These are phyloP conservation scores for Pocillopora grandis DNA, from an alignment of 92 coral and sea anemone species.

Conservation along the genomic window DNA sequence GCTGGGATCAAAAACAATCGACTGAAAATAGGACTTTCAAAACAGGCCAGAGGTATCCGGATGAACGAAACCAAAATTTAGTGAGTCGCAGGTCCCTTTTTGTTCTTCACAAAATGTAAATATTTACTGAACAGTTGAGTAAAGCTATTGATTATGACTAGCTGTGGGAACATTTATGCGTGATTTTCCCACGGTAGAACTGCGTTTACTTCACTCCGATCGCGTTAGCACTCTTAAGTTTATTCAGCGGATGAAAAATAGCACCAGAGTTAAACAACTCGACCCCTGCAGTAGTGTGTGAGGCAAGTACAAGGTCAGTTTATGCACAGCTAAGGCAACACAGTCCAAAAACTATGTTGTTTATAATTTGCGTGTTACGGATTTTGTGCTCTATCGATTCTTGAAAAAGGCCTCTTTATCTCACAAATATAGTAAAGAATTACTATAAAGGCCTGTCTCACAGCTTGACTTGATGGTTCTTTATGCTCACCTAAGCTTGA, in stretches of 20 bases:
- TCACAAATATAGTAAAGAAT: too few relatives aligned
- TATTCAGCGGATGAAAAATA: constrained; percentile 3
- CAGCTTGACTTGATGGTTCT: constrained; percentile 12
- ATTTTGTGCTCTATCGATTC: background rate
- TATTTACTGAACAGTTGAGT: constrained; percentile 29
- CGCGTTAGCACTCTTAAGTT: background rate
- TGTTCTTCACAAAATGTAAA: constrained; percentile 30
- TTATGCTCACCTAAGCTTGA: background rate
- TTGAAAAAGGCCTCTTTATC: background rate
- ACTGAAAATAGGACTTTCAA: constrained; percentile 16
- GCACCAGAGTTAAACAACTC: constrained; percentile 18
- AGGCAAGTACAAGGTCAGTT: constrained; percentile 33
- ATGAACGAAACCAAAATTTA: constrained; percentile 12
- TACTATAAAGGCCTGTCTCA: background rate
- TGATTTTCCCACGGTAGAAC: constrained; percentile 43
- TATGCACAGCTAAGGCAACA: constrained; percentile 13
- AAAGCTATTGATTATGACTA: constrained; percentile 17
- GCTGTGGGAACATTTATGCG: constrained; percentile 42
- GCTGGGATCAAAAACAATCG: constrained; percentile 23
- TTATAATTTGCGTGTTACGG: constrained; percentile 4
- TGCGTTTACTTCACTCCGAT: constrained; percentile 8
- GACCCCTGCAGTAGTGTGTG: background rate
- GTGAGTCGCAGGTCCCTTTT: constrained; percentile 32
- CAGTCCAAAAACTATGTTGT: constrained; percentile 4
- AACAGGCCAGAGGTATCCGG: constrained; percentile 4